Percentiles rank a stretch among this genome's conserved stretches.
phyloP scores from a whole-genome alignment of 1,140 invertebrate genomes.

The Melanaphis sacchari region DNA sequence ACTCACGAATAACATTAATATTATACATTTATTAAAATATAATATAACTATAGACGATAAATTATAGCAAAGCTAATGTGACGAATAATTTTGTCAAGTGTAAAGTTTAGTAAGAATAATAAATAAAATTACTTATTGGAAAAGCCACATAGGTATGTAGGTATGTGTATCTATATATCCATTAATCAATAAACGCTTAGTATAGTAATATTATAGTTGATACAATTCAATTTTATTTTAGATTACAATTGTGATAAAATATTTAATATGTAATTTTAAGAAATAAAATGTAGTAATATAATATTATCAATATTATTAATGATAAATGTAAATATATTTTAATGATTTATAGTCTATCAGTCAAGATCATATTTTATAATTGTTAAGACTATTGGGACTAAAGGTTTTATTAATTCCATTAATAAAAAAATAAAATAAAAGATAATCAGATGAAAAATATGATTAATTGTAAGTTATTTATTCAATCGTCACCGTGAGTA shows the following conservation, averaged over 20 bases:
- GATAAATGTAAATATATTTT: not conserved
- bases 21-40: not conserved
- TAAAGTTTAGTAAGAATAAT: not conserved
- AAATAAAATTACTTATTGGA: too few species aligned
- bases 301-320: not conserved
- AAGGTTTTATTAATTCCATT: too few species aligned
- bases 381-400: too few species aligned
- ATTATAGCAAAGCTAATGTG: not conserved
- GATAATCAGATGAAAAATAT: not conserved
- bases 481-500: not conserved
- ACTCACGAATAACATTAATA: not conserved
- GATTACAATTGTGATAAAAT: not conserved
- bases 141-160: too few species aligned
- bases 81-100: not conserved
- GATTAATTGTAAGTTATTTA: not conserved
- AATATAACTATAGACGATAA: not conserved
- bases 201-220: too few species aligned
- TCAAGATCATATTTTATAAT: too few species aligned
- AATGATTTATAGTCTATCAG: not conserved
- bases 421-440: too few species aligned
- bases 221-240: not conserved
- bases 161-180: too few species aligned
- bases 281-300: too few species aligned
- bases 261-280: too few species aligned
- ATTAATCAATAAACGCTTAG: too few species aligned